phyloP scores from a whole-genome alignment of 2,113 vertebrate species.

The Hyperopisus bebe region DNA sequence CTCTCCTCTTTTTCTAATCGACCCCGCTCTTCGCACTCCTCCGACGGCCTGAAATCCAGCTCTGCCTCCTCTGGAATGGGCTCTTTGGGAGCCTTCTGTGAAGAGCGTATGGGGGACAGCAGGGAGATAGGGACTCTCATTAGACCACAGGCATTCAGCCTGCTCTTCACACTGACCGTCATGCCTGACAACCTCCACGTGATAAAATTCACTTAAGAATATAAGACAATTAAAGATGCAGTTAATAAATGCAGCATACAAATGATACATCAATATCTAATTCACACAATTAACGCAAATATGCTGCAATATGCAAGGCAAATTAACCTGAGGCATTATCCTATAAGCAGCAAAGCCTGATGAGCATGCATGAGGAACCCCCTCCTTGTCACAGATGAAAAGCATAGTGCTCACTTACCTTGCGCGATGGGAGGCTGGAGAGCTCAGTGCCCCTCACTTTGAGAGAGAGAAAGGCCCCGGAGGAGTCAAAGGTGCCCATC shows the following conservation, averaged over 20 bases:
- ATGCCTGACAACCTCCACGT: not conserved
- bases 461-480: conserved; percentile 88
- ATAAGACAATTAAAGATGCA: not conserved
- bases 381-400: not conserved
- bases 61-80: conserved; percentile 93
- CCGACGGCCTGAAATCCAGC: conserved; percentile 84
- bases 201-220: not conserved
- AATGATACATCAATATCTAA: not conserved
- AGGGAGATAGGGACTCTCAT: not conserved
- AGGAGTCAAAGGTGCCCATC: conserved; percentile 95
- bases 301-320: not conserved
- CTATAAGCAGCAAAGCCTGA: not conserved
- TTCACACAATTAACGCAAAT: not conserved
- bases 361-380: not conserved
- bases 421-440: conserved; percentile 10
- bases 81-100: conserved; percentile 89
- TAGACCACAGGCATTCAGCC: not conserved
- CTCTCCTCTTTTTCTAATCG: conserved; percentile 72
- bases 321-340: not conserved
- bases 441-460: conserved; percentile 65
- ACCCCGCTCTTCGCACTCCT: conserved; percentile 76
- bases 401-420: conserved; percentile 16
- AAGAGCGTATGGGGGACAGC: not conserved
- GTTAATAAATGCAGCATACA: not conserved
- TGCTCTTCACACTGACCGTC: not conserved